Evolutionary conservation across 2,888 invertebrate genomes (phyloP), one percentile per base, ranked within the genome.

Genomic region (Saturnia pavonia): DNA sequence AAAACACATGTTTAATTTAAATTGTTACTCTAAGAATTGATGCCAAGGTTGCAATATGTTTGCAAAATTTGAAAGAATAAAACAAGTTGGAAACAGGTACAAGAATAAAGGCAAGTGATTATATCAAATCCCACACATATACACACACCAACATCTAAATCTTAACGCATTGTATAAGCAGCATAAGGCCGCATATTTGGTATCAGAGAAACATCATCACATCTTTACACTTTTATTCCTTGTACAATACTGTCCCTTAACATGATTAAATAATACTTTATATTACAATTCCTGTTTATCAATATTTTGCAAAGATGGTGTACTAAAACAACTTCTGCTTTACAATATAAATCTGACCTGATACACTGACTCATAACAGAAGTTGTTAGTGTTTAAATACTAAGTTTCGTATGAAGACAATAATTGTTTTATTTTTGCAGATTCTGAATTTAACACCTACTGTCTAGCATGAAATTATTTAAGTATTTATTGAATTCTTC

Each of bases 31-130:
- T 4, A 14, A 25, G 16, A 60, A 57, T 14, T 3, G 1, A 60
- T 60, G 57, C 57, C 25, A 60, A 60, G 27, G 57, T 60, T 60
- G 14, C 22, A 60, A 12, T 60, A 60, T 60, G 57, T 27, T 27
- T 27, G 14, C 14, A 60, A 60, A 27, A 27, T 60, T 60, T 60
- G 57, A 11, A 60, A 27, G 25, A 60, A 60, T 60, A 60, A 60
- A 60, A 60, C 25, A 60, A 25, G 4, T 27, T 11, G 25, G 16
- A 12, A 25, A 27, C 27, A 60, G 16, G 7, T 25, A 57, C 11
- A 57, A 25, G 12, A 27, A 25, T 60, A 60, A 22, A 22, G 54
- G 22, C 7, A 54, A 54, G 22, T n/a, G n/a, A 22, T n/a, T 54
- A 43, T 54, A n/a, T 54, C 54, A n/a, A 7, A 54, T n/a, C 54